Evolutionary conservation across 2,797 vertebrate species (phyloP).

Genomic region (Loris lydekkerianus): DNA sequence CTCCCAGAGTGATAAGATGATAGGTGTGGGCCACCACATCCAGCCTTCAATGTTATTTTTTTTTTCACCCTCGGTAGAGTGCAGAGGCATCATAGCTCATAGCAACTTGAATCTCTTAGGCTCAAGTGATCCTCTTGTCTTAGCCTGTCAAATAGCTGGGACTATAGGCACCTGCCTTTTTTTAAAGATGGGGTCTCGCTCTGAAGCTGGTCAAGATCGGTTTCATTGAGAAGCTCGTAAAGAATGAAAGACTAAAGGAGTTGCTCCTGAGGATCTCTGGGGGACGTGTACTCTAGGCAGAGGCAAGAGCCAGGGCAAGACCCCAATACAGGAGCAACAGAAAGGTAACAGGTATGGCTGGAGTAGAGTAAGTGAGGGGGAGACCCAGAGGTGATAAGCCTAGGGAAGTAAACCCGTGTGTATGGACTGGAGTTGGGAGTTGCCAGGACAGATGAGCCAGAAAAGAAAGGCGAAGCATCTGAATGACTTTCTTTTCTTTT

Average conservation of each 20-base stretch:
- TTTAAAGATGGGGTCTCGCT: no score
- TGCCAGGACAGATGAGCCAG: neutral
- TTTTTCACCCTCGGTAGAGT: no score
- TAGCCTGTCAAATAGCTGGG: no score
- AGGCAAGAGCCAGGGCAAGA: neutral
- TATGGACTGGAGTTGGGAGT: neutral
- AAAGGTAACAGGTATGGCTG: neutral
- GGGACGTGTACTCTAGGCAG: neutral
- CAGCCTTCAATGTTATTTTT: no score
- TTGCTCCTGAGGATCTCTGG: neutral
- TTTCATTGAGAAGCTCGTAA: neutral
- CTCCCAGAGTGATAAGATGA: no score
- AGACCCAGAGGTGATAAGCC: neutral
- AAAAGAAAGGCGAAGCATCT: neutral
- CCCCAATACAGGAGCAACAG: neutral
- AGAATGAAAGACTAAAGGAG: neutral
- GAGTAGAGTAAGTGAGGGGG: neutral
- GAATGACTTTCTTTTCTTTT: constrained; percentile 1
- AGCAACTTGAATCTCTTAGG: no score
- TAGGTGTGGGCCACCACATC: no score
- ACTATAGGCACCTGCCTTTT: no score
- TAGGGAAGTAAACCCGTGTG: neutral
- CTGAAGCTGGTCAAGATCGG: neutral
- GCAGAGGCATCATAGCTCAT: no score
- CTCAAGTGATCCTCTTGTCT: no score